These are phyloP conservation scores for Nephila pilipes DNA, from an alignment of 1,140 invertebrate species.

Conservation along the genomic window DNA sequence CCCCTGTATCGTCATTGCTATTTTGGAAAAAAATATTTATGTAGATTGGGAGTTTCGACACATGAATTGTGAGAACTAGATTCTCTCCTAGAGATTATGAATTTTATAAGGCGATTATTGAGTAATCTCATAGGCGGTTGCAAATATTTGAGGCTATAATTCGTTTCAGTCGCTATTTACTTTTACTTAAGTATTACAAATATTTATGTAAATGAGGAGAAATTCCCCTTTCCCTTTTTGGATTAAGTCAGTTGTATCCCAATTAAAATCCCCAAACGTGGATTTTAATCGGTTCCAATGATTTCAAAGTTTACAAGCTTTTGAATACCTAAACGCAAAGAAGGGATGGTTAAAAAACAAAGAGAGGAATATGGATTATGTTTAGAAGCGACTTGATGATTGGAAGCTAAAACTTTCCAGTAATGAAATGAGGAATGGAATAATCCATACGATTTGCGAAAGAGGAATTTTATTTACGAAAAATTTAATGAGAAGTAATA, in stretches of 20 bases:
- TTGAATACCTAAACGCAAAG: not conserved
- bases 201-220: not conserved
- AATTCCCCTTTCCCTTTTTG: not conserved
- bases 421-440: conserved; percentile 60
- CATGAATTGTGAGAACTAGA: not conserved
- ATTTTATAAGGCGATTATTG: not conserved
- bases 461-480: conserved; percentile 49
- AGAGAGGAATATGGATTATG: not conserved
- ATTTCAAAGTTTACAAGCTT: not conserved
- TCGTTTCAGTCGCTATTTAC: not conserved
- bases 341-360: conserved; percentile 13
- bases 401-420: not conserved
- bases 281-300: conserved; percentile 48
- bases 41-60: no score
- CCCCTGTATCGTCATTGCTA: no score
- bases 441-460: conserved; percentile 24
- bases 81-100: not conserved
- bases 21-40: no score
- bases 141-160: not conserved
- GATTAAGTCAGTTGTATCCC: conserved; percentile 10
- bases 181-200: not conserved
- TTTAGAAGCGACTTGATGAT: conserved; percentile 4
- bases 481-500: conserved; percentile 71
- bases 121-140: not conserved
- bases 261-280: conserved; percentile 13